A percentile compares a stretch with the other conserved stretches of the same genome.
phyloP scores from a whole-genome alignment of 1,140 invertebrate species.

The Drosophila orosa region DNA sequence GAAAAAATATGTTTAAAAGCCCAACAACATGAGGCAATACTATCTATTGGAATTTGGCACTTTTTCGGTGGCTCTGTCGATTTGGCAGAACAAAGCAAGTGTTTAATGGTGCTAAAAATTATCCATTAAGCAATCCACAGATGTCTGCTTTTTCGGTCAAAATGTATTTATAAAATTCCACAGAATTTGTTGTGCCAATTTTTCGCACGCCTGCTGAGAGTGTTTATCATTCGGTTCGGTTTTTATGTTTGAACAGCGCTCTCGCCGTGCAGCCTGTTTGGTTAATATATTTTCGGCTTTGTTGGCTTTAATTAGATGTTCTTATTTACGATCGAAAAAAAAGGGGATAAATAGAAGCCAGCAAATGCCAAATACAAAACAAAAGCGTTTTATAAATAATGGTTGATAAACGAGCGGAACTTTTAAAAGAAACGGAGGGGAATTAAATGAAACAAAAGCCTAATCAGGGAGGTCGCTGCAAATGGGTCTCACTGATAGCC shows the following conservation, averaged over 20 bases:
- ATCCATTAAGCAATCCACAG: slow-evolving; percentile 17
- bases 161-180: slow-evolving; percentile 14
- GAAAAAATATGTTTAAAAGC: slow-evolving; percentile 14
- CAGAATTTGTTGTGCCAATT: slow-evolving; percentile 19
- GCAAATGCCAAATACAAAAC: slow-evolving; percentile 30
- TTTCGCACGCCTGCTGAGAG: slow-evolving; percentile 18
- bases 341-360: slow-evolving; percentile 5
- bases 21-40: not conserved
- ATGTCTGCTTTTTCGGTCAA: slow-evolving; percentile 7
- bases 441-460: not conserved
- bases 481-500: slow-evolving; percentile 1
- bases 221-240: slow-evolving; percentile 39
- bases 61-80: slow-evolving; percentile 21
- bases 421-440: not conserved
- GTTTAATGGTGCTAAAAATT: slow-evolving; percentile 18
- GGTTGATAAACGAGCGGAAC: slow-evolving; percentile 4
- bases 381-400: not conserved
- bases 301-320: slow-evolving; percentile 20
- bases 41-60: slow-evolving; percentile 20
- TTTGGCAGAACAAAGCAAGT: slow-evolving; percentile 33
- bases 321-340: slow-evolving; percentile 18
- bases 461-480: slow-evolving; percentile 19
- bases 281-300: slow-evolving; percentile 31
- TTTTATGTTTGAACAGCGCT: slow-evolving; percentile 4
- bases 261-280: slow-evolving; percentile 25